These are phyloP conservation scores for Turnix velox DNA, from an alignment of 2,113 vertebrate species.

Conservation along the genomic window DNA sequence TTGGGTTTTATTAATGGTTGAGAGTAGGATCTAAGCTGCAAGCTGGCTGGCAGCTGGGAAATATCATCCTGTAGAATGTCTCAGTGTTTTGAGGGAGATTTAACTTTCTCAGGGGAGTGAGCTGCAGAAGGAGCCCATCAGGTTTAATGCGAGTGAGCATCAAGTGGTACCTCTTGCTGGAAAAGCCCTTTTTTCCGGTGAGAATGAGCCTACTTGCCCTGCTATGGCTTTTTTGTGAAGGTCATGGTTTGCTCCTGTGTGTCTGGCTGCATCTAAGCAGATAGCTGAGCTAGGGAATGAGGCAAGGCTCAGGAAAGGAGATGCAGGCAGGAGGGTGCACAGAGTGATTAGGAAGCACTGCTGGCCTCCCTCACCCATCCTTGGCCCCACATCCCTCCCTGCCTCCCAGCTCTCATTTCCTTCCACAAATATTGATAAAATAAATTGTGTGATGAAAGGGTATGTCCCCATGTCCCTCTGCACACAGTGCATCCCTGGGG, in stretches of 20 bases:
- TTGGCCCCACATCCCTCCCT: neutral
- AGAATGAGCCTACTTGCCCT: neutral
- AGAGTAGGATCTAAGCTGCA: neutral
- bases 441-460: neutral
- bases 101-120: neutral
- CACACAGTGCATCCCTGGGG: neutral
- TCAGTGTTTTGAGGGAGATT: neutral
- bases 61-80: neutral
- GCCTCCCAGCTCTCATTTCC: constrained; percentile 2
- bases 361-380: neutral
- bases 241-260: neutral
- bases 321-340: fast-evolving
- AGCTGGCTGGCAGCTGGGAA: neutral
- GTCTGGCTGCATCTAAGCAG: neutral
- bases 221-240: neutral
- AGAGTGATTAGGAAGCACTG: neutral
- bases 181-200: neutral
- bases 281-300: neutral
- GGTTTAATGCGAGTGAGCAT: neutral
- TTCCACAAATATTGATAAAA: constrained; percentile 53
- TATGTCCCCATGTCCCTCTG: neutral
- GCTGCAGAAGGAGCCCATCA: neutral
- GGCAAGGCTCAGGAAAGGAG: neutral
- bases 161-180: neutral
- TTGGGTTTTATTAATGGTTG: neutral